Percentiles rank a stretch among this genome's conserved stretches.
phyloP scores from a whole-genome alignment of 2,113 vertebrate species.

The Spea bombifrons region DNA sequence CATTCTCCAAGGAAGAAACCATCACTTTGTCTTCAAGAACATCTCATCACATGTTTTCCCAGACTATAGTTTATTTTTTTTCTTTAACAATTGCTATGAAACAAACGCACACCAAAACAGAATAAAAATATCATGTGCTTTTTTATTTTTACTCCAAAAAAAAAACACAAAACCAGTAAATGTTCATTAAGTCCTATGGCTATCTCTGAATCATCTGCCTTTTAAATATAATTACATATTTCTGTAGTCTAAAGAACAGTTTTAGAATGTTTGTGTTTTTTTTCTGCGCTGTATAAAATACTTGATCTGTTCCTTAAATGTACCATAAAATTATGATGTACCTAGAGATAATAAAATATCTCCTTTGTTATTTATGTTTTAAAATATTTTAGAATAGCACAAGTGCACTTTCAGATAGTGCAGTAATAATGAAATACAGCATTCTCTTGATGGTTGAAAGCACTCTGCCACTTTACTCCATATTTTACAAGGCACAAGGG shows the following conservation, averaged over 20 bases:
- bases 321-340: conserved; percentile 45
- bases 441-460: conserved; percentile 42
- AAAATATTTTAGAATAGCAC: conserved; percentile 48
- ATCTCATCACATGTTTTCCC: no score
- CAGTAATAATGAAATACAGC: conserved; percentile 46
- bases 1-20: no score
- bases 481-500: conserved; percentile 47
- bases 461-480: conserved; percentile 34
- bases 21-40: no score
- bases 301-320: conserved; percentile 47
- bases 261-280: conserved; percentile 21
- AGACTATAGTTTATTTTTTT: background rate
- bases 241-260: conserved; percentile 1
- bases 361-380: conserved; percentile 48
- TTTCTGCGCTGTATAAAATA: conserved; percentile 30
- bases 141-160: background rate
- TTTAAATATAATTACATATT: conserved; percentile 33
- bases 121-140: background rate
- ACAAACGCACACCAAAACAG: background rate
- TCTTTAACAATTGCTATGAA: background rate
- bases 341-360: conserved; percentile 46
- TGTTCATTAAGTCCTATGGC: conserved; percentile 19
- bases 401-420: conserved; percentile 46
- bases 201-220: conserved; percentile 20
- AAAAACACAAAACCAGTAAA: background rate